Evolutionary conservation across 2,797 vertebrate genomes (phyloP).

Genomic region (Halcyon smyrnensis): DNA sequence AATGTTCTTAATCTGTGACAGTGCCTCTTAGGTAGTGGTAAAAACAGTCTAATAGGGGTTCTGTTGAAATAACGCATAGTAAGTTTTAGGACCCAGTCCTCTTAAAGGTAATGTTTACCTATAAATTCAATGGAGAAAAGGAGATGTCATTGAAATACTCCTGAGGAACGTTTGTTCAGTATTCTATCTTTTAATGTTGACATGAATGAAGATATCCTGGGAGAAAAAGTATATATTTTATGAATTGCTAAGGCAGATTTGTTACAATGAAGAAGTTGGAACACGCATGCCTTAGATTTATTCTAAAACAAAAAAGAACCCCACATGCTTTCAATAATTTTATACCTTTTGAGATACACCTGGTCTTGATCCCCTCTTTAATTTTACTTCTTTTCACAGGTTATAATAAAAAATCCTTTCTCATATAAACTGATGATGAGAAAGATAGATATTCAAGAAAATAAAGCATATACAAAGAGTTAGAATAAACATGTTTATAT

Average conservation of each 20-base stretch:
- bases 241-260: not conserved
- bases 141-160: not conserved
- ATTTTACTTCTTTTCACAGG: not conserved
- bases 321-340: not conserved
- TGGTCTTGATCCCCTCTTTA: not conserved
- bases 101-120: not conserved
- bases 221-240: not conserved
- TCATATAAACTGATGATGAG: fast-evolving
- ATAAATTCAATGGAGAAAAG: not conserved
- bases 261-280: not conserved
- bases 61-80: not conserved
- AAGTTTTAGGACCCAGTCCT: not conserved
- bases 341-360: not conserved
- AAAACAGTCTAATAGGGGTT: not conserved
- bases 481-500: not conserved
- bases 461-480: not conserved
- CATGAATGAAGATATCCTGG: not conserved
- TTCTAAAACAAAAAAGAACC: not conserved
- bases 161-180: not conserved
- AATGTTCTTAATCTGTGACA: not conserved
- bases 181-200: not conserved
- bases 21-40: not conserved
- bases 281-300: not conserved
- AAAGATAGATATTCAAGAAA: not conserved
- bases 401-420: not conserved